Base-by-base conservation (phyloP, 2,113 vertebrate species). In the Mastomys natalensis region DNA sequence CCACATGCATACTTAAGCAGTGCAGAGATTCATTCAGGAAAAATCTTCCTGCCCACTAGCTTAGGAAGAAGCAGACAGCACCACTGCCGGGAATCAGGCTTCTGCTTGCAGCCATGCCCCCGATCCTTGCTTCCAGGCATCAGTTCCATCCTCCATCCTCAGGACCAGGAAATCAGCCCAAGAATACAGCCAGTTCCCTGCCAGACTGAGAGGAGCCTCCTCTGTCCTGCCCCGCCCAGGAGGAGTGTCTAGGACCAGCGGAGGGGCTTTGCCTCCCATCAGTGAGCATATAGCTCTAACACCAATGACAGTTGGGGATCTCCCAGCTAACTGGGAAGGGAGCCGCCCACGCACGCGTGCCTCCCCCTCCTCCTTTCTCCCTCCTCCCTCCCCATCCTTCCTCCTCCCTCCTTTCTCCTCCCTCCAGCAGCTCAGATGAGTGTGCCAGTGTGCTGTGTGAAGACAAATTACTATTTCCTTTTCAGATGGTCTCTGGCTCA, bases 291-390 rank as follows among this genome's bases (percentile, higher is more conserved):
- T 31, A 2, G 78, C 74, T 96, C 97, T 92, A 58, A 95, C 70
- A 91, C 95, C 96, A 97, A 97, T 97, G 95, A 81, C 78, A 89
- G 97, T 97, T 96, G 98, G 98, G 98, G 51, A 68, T 96, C 97
- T 97, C 96, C 98, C 60, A 0, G 89, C 95, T 48, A 91, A 89
- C 77, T 3, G 58, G 93, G 96, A 97, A 97, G 95, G 86, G 94
- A 93, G 96, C 90, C 94, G 13, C 0, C 90, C 76, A 94, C 53
- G 7, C 26, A 43, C 48, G 58, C 68, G 16, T 31, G 70, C 3
- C 17, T 19, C 70, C 21, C 70, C 13, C 13, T 5, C 31, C 66
- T 37, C 1, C 31, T 34, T 70, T 37, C 31, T 76, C 87, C 40
- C 43, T 51, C 16, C 76, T 29, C 22, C 48, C 37, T 51, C n/a